These are phyloP conservation scores for Beris morrisii DNA, from an alignment of 2,888 invertebrate genomes.

Conservation along the genomic window DNA sequence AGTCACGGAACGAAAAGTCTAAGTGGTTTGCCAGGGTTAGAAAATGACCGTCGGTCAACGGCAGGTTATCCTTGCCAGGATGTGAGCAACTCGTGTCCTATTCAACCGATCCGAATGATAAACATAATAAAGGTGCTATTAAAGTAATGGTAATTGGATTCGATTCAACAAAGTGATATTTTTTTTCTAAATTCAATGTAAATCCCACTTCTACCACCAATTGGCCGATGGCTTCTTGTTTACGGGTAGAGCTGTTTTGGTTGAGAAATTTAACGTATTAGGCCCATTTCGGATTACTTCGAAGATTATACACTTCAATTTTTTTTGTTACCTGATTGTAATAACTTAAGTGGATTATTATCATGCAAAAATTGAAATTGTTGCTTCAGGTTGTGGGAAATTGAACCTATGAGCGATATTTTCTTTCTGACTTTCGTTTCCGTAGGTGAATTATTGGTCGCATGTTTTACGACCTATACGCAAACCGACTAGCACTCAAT, in stretches of 20 bases:
- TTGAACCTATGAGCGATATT: too few species aligned
- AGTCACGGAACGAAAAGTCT: constrained; percentile 21
- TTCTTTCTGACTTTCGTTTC: too few species aligned
- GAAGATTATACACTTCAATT: neutral
- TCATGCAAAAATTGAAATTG: constrained; percentile 11
- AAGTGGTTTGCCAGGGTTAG: constrained; percentile 6
- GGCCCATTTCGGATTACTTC: neutral
- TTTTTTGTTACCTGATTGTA: neutral
- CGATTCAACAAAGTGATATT: constrained; percentile 13
- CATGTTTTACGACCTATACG: neutral
- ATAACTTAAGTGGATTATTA: constrained; percentile 17
- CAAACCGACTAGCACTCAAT: constrained; percentile 13
- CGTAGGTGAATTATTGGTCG: constrained; percentile 2
- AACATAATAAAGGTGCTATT: constrained; percentile 1
- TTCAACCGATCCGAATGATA: constrained; percentile 3
- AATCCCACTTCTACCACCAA: neutral
- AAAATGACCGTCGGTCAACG: neutral
- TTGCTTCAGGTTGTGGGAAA: neutral
- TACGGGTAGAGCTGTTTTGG: neutral
- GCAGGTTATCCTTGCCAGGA: neutral
- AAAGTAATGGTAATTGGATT: constrained; percentile 16
- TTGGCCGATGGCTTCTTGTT: neutral
- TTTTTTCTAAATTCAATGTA: neutral
- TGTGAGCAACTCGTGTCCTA: constrained; percentile 4
- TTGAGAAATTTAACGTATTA: neutral